phyloP scores from a whole-genome alignment of 23 tunicate species.

The Trididemnum nubilum region DNA sequence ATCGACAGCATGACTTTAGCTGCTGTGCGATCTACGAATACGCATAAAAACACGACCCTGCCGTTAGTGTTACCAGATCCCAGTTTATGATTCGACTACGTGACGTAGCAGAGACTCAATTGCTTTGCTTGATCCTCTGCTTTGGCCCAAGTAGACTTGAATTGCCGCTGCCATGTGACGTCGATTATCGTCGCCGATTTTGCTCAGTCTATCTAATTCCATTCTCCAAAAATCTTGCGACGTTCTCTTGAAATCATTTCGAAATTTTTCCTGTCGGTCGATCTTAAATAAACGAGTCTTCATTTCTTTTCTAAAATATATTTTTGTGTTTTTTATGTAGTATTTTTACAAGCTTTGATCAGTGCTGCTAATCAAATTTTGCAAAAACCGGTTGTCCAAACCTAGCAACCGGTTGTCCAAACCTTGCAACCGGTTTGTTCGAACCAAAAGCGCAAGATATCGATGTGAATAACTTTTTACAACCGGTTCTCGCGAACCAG shows the following conservation, averaged over 20 bases:
- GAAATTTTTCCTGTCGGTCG: constrained; percentile 52
- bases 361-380: background rate
- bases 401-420: no score
- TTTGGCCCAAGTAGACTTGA: constrained; percentile 41
- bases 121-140: constrained; percentile 25
- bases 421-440: no score
- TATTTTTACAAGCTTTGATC: background rate
- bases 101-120: constrained; percentile 7
- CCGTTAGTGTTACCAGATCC: no score
- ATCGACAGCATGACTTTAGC: no score
- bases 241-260: constrained; percentile 52
- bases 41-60: no score
- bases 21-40: no score
- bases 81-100: no score
- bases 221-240: constrained; percentile 84
- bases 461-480: no score
- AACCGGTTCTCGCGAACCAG: no score
- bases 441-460: no score
- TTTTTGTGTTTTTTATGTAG: background rate
- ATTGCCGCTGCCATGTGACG: constrained; percentile 71
- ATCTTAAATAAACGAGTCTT: constrained; percentile 44
- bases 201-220: constrained; percentile 67
- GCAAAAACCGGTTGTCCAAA: background rate
- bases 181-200: constrained; percentile 68
- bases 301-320: constrained; percentile 64